Percentiles rank a stretch among this genome's conserved stretches.
Evolutionary conservation across 2,797 vertebrate genomes (phyloP).

Genomic region (Morus bassanus): DNA sequence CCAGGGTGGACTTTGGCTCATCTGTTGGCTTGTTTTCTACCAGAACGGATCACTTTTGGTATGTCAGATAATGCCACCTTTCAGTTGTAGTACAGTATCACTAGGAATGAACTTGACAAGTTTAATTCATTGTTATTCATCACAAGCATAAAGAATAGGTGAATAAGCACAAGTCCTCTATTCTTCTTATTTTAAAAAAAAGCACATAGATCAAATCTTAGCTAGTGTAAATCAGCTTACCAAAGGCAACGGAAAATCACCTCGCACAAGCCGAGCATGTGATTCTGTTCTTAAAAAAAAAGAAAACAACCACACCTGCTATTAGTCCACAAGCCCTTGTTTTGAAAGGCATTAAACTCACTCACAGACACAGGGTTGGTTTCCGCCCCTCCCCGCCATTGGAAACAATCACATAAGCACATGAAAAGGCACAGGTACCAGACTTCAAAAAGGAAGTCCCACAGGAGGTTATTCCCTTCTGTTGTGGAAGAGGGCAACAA

Average conservation of each 20-base stretch:
- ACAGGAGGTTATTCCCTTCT: too few relatives aligned
- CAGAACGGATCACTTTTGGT: rapidly evolving
- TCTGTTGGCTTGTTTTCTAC: not conserved
- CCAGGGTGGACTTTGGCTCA: not conserved
- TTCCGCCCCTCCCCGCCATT: rapidly evolving
- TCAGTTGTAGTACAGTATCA: too few relatives aligned
- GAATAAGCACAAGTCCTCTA: not conserved
- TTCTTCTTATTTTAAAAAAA: not conserved
- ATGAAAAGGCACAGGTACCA: not conserved
- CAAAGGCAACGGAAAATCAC: not conserved
- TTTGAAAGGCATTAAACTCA: not conserved
- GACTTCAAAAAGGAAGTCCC: not conserved
- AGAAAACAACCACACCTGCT: not conserved
- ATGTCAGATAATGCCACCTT: not conserved
- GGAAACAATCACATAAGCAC: not conserved
- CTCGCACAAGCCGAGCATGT: not conserved
- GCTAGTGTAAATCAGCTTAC: not conserved
- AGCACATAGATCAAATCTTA: not conserved
- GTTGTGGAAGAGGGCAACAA: not conserved
- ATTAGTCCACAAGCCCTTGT: not conserved
- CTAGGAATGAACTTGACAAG: not conserved
- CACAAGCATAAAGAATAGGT: not conserved
- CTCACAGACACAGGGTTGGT: not conserved
- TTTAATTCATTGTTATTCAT: not conserved
- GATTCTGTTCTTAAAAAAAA: not conserved